Evolutionary conservation across 2,797 vertebrate species (phyloP), one percentile per base, ranked within the genome.

Genomic region (Anolis apletophallus): DNA sequence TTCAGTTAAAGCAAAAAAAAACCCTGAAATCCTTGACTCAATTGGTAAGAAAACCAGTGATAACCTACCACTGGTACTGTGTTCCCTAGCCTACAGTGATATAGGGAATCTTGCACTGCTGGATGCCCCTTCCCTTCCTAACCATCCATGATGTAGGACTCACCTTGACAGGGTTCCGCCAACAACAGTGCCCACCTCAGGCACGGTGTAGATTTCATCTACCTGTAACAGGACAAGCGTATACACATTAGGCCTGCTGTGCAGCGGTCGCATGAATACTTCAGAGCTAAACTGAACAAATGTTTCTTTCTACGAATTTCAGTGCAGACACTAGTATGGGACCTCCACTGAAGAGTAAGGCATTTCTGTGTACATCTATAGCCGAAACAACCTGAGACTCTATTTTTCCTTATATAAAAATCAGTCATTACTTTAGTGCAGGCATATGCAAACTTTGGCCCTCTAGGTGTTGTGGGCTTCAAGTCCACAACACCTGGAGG

Each of bases 201-300:
- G 99, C 81, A 99, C 99, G 0, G 98, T 98, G 93, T 99, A 99
- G 95, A 99, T 99, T 96, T 99, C 99, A 97, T 99, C 99, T 61
- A 99, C 98, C 99, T 99, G 94, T 26, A 94, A 32, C 13, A 91
- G 90, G 81, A 84, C 52, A 80, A 64, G 46, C 94, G 94, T 32
- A 91, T 93, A 86, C 55, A 78, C 59, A 72, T 95, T 90, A 95
- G 57, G 87, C 34, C 55, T 40, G 75, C 84, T 64, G 61, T 50
- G 74, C 77, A 72, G 81, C 0, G 90, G n/a, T 55, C 54, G 29
- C 16, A 61, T 14, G 34, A 57, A 21, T 36, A 78, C 57, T 82
- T 46, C 77, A 85, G 40, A 90, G 80, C 4, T 34, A 85, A 52
- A 46, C 14, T 61, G 29, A 46, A 85, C 9, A 72, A 87, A 68